A percentile compares a stretch with the other conserved stretches of the same genome.
These are phyloP conservation scores for Lytechinus variegatus DNA, from an alignment of 35 echinoderm and acorn worm species.

Conservation along the genomic window DNA sequence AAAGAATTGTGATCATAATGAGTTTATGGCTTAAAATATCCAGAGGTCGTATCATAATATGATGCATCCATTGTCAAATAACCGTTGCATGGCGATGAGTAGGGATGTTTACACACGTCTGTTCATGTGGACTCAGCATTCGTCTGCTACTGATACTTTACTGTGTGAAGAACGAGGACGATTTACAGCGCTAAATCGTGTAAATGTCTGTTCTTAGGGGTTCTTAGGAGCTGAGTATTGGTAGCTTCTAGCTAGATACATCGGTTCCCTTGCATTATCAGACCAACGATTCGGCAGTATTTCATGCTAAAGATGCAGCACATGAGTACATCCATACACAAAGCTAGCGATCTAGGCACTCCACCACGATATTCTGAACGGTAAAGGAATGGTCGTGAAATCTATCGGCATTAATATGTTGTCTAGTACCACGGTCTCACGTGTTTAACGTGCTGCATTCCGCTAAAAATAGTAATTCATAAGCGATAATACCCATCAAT, in stretches of 20 bases:
- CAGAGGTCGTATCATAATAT: not conserved
- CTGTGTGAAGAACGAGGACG: not conserved
- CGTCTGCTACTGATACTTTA: not conserved
- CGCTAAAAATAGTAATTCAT: not conserved
- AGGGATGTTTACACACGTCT: not conserved
- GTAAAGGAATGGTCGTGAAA: not conserved
- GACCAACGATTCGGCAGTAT: not conserved
- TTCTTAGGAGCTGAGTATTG: not conserved
- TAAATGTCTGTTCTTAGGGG: not conserved
- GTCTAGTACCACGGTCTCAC: not conserved
- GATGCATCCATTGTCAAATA: not conserved
- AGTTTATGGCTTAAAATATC: not conserved
- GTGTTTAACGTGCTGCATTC: not conserved
- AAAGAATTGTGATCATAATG: not conserved
- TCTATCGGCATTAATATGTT: too few relatives aligned
- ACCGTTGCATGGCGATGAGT: not conserved
- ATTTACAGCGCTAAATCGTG: not conserved
- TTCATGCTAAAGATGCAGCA: not conserved
- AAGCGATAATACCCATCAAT: not conserved
- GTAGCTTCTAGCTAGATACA: not conserved
- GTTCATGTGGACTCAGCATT: not conserved
- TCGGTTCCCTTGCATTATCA: not conserved
- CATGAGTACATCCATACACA: not conserved
- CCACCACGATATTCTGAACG: not conserved
- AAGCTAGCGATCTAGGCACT: not conserved